phyloP scores from a whole-genome alignment of 1,140 invertebrate genomes.

The Diplogasteroides magnus region DNA sequence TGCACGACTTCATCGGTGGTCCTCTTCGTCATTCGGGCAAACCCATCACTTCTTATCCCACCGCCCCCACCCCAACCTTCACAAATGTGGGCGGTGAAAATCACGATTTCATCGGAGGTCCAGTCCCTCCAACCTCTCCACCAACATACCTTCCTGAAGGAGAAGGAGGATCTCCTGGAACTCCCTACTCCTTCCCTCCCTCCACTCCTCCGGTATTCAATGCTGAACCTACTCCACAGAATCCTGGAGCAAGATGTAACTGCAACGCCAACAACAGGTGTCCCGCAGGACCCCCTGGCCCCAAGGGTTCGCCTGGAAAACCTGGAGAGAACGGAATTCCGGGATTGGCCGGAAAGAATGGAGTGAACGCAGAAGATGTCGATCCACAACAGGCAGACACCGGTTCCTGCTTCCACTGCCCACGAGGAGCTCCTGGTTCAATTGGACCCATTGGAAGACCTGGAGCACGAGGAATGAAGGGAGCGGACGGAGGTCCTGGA shows the following conservation, averaged over 20 bases:
- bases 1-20: too few species aligned
- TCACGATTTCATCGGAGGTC: too few species aligned
- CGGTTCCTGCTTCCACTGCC: constrained; percentile 33
- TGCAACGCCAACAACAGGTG: constrained; percentile 38
- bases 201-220: constrained; percentile 32
- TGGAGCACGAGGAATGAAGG: constrained; percentile 29
- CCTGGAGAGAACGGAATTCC: constrained; percentile 32
- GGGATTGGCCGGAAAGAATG: constrained; percentile 29
- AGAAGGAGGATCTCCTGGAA: constrained; percentile 24
- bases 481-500: constrained; percentile 34
- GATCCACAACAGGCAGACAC: constrained; percentile 29
- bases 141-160: constrained; percentile 2
- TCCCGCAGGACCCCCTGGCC: constrained; percentile 35
- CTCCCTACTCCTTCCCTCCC: constrained; percentile 29
- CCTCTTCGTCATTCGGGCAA: constrained; percentile 31
- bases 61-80: constrained; percentile 8
- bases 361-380: constrained; percentile 33
- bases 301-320: constrained; percentile 30
- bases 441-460: constrained; percentile 35
- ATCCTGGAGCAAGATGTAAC: constrained; percentile 28
- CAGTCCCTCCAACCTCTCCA: background rate
- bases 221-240: constrained; percentile 13
- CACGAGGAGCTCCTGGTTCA: constrained; percentile 31
- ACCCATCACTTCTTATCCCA: constrained; percentile 2
- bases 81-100: too few species aligned